These are phyloP conservation scores for Mola mola DNA, from an alignment of 2,113 vertebrate species.

Conservation along the genomic window DNA sequence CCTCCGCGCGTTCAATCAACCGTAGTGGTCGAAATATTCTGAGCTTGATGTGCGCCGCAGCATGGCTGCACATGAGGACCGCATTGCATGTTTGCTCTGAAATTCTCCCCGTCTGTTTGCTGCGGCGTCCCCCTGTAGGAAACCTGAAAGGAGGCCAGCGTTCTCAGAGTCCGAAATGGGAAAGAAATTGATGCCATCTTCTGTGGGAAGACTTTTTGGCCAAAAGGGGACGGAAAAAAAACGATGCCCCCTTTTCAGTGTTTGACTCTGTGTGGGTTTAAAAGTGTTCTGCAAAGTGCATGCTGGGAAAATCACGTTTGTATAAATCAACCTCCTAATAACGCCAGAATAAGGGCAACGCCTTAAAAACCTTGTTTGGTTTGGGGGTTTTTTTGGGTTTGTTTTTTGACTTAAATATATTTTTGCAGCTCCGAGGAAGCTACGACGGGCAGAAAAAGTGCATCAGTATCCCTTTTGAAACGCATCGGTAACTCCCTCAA, in stretches of 20 bases:
- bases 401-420: background rate
- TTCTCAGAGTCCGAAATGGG: slow-evolving; percentile 57
- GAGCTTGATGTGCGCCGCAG: too few relatives aligned
- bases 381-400: background rate
- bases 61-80: background rate
- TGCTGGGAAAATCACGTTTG: slow-evolving; percentile 22
- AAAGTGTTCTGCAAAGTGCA: slow-evolving; percentile 6
- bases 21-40: slow-evolving; percentile 9
- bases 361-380: too few relatives aligned
- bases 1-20: background rate
- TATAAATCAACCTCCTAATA: background rate
- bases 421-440: too few relatives aligned
- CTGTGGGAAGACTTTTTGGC: slow-evolving; percentile 34
- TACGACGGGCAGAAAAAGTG: too few relatives aligned
- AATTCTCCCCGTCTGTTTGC: too few relatives aligned
- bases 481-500: slow-evolving; percentile 41
- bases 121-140: slow-evolving; percentile 3
- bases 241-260: background rate
- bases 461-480: slow-evolving; percentile 36
- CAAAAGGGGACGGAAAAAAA: slow-evolving; percentile 21
- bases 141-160: slow-evolving; percentile 33
- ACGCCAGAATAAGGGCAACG: slow-evolving; percentile 15
- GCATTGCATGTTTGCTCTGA: background rate
- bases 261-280: slow-evolving; percentile 8
- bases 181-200: slow-evolving; percentile 35